phyloP scores from a whole-genome alignment of 2,888 invertebrate species.

The Machimus rusticus region DNA sequence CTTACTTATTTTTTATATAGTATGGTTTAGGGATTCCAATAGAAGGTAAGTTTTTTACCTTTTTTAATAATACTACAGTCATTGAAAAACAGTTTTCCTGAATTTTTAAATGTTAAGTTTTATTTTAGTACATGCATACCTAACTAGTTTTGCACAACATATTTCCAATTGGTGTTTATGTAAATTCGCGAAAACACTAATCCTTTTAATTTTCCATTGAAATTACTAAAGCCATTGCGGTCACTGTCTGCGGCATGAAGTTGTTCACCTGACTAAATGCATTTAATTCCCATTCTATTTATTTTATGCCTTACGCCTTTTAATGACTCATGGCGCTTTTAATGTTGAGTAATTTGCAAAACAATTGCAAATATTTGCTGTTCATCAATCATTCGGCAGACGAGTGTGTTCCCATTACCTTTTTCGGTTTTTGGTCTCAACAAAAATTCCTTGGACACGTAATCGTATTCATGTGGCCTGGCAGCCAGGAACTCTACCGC shows the following conservation, averaged over 20 bases:
- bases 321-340: background rate
- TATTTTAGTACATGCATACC: no score
- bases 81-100: no score
- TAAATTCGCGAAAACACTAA: background rate
- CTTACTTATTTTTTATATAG: no score
- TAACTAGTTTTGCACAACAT: no score
- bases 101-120: no score
- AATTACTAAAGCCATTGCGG: background rate
- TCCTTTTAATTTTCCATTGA: background rate
- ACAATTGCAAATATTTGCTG: background rate
- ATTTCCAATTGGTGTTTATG: no score
- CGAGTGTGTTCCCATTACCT: background rate
- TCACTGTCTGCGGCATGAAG: background rate
- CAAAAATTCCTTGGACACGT: background rate
- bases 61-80: no score
- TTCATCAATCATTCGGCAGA: background rate
- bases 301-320: background rate
- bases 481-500: background rate
- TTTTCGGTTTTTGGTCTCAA: background rate
- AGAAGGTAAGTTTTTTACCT: no score
- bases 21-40: no score
- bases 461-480: background rate
- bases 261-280: background rate
- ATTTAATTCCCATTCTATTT: background rate
- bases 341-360: background rate